A percentile compares a stretch with the other conserved stretches of the same genome.
Evolutionary conservation across 2,113 vertebrate genomes (phyloP).

Genomic region (Gobiocypris rarus): DNA sequence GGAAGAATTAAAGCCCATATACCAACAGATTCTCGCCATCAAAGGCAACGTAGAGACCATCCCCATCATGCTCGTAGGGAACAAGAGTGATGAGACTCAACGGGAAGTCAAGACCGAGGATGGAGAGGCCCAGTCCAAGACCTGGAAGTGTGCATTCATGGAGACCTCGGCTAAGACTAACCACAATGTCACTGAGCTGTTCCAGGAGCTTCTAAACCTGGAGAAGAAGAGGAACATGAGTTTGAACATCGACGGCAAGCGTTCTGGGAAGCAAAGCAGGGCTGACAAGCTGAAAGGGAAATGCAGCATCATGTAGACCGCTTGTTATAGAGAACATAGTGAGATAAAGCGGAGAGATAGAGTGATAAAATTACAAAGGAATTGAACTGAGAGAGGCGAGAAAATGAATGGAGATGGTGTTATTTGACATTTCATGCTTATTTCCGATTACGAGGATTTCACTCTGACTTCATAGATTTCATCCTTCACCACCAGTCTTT

Average conservation of each 20-base stretch:
- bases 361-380: background rate
- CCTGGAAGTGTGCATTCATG: conserved; percentile 98
- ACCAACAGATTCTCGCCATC: conserved; percentile 94
- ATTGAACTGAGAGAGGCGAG: background rate
- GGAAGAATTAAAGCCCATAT: conserved; percentile 96
- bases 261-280: conserved; percentile 89
- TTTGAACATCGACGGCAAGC: conserved; percentile 93
- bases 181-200: conserved; percentile 97
- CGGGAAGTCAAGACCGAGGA: conserved; percentile 91
- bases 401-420: conserved; percentile 7
- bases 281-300: conserved; percentile 96
- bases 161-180: conserved; percentile 99
- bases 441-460: conserved; percentile 24
- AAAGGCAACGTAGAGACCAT: conserved; percentile 93
- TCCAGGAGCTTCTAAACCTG: conserved; percentile 96
- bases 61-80: conserved; percentile 96
- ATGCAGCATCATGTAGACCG: conserved; percentile 88
- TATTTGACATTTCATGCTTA: conserved; percentile 28
- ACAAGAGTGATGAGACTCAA: conserved; percentile 97
- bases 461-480: background rate
- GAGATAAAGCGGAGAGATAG: background rate
- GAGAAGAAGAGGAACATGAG: conserved; percentile 95
- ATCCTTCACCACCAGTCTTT: conserved; percentile 12
- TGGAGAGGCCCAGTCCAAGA: conserved; percentile 89
- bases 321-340: conserved; percentile 15